Base-by-base conservation (phyloP, 2,797 vertebrate species). In the Peromyscus melanophrys region DNA sequence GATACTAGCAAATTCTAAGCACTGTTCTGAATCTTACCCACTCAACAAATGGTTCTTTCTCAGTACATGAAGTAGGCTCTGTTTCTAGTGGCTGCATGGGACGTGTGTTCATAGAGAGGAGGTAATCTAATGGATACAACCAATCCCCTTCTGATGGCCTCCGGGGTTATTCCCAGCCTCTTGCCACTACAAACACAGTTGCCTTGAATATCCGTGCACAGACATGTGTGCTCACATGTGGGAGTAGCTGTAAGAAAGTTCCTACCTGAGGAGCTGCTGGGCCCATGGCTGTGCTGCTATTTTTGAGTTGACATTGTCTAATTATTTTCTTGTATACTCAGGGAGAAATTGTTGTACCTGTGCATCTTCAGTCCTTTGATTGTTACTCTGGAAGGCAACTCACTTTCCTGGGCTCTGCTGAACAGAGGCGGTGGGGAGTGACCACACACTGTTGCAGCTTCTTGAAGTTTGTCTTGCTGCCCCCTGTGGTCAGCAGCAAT, bases 381-480 rank as follows among this genome's bases (percentile, higher is more conserved):
- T 43, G 14, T 57, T 73, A 23, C 40, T n/a, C 5, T 46, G 86
- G 52, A 71, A 86, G 90, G 52, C 29, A 88, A 25, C 34, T 52
- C 40, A 23, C 10, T 37, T 84, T 84, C n/a, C 46, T 12, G 37
- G 52, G 4, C 63, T 90, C 67, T 5, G 16, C 31, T 19, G 25
- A 82, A 37, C 65, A 6, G 8, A 6, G 1, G 67, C 11, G 29
- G n/a, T 40, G 12, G 19, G 52, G 11, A 27, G 61, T 27, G 37
- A 49, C n/a, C n/a, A 21, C 37, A 14, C 3, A 9, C 65, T 10
- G 5, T 25, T 90, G 13, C 8, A 13, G 23, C 37, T 92, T 88
- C 89, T n/a, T 82, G 46, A 96, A 71, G 61, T 52, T 93, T 65
- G 40, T 81, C 52, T 92, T 57, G 34, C 78, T 77, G 55, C 61